These are phyloP conservation scores for Incurvaria masculella DNA, from an alignment of 2,888 invertebrate genomes.

Conservation along the genomic window DNA sequence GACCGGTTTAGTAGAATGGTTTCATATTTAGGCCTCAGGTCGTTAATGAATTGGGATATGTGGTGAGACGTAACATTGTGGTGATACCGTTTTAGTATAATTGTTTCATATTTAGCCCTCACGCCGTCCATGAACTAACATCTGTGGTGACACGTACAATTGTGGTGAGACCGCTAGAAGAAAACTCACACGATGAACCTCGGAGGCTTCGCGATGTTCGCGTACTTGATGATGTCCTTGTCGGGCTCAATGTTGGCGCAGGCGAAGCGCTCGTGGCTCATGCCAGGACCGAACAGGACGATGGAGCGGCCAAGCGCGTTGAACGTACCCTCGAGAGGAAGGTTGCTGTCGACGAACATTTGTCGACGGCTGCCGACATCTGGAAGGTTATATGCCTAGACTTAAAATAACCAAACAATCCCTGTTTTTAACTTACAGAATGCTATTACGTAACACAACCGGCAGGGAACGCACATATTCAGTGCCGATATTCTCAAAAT, in stretches of 20 bases:
- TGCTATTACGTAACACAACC: too few relatives aligned
- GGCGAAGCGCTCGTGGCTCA: conserved; percentile 69
- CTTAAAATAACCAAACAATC: too few relatives aligned
- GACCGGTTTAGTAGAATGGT: too few relatives aligned
- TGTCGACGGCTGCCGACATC: conserved; percentile 73
- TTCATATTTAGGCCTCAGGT: too few relatives aligned
- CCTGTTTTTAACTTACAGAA: too few relatives aligned
- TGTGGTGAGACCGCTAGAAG: not conserved
- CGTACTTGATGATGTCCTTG: conserved; percentile 85
- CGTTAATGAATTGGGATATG: too few relatives aligned
- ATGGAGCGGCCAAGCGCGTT: conserved; percentile 82
- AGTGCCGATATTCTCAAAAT: too few relatives aligned
- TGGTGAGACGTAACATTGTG: too few relatives aligned
- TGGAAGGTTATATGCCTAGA: too few relatives aligned
- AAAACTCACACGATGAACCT: conserved; percentile 86
- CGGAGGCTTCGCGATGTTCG: conserved; percentile 82
- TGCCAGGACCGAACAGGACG: conserved; percentile 76
- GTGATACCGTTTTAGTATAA: not conserved
- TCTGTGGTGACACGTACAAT: not conserved
- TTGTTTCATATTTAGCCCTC: not conserved
- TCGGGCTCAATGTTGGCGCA: conserved; percentile 92
- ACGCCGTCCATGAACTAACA: not conserved
- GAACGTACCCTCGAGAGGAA: conserved; percentile 77
- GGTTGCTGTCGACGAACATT: conserved; percentile 81
- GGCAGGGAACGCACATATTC: too few relatives aligned